A percentile compares a stretch with the other conserved stretches of the same genome.
These are phyloP conservation scores for Melanostoma scalare DNA, from an alignment of 2,888 invertebrate species.

Conservation along the genomic window DNA sequence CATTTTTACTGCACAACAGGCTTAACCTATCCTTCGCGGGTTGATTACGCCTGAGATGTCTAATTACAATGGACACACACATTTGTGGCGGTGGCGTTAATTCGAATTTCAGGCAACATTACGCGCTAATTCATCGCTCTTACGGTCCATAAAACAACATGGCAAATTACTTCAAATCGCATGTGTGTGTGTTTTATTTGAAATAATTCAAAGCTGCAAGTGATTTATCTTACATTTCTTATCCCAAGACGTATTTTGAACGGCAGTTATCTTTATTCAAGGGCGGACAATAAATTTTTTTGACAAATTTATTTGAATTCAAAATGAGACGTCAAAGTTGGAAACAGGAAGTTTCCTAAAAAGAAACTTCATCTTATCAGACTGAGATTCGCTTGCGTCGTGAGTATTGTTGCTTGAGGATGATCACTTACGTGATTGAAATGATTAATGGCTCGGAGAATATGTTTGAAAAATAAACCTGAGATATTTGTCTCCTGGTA, in stretches of 20 bases:
- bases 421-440: too few species aligned
- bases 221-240: too few species aligned
- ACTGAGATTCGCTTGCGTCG: too few species aligned
- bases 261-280: not conserved
- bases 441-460: too few species aligned
- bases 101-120: conserved; percentile 64
- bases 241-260: too few species aligned
- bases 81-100: conserved; percentile 38
- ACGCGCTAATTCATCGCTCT: conserved; percentile 51
- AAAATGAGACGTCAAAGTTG: conserved; percentile 34
- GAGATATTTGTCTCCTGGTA: too few species aligned
- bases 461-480: too few species aligned
- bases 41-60: conserved; percentile 54
- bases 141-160: conserved; percentile 55
- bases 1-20: conserved; percentile 51
- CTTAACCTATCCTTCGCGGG: conserved; percentile 52
- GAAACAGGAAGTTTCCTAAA: not conserved
- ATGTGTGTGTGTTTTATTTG: conserved; percentile 18
- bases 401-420: too few species aligned
- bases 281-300: conserved; percentile 13
- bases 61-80: conserved; percentile 59
- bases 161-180: conserved; percentile 47
- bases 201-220: conserved; percentile 4
- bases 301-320: conserved; percentile 30
- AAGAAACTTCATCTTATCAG: not conserved